Evolutionary conservation across 2,888 invertebrate genomes (phyloP), one percentile per base, ranked within the genome.

Genomic region (Harpagoxenus sublaevis): DNA sequence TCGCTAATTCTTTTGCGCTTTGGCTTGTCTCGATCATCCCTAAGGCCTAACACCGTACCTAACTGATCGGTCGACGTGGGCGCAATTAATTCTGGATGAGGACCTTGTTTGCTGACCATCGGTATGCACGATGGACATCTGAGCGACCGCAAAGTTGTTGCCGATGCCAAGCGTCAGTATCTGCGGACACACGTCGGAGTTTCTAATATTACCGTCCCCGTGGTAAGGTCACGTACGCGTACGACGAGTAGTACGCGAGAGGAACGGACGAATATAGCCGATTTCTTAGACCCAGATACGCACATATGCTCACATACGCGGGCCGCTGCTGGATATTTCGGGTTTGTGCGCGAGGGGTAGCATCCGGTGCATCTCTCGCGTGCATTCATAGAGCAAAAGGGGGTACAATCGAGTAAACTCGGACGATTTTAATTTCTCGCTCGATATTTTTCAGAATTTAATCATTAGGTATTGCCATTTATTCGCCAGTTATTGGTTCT

Each of bases 241-340:
- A 55, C 70, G 45, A 60, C 79, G 79, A 73, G 57, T 57, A 71
- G 73, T 73, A 81, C 79, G 74, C 79, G 74, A 70, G 60, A 83
- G 63, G 45, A 68, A 84, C 83, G 68, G 74, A 82, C 84, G 65
- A 83, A 83, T 83, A 83, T 83, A 84, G 75, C 66, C 42, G 84
- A 84, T 84, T 84, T 84, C 84, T 84, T 84, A 84, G 84, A 84
- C 84, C 84, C 84, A 74, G 84, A 84, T 84, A 83, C 74, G 60
- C 83, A 68, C 84, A 74, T 73, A 73, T 79, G 83, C 42, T 57
- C 65, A 55, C 65, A 55, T 84, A 57, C 57, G 71, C 83, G 48
- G 18, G 2, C 12, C 83, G 66, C 71, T 65, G 84, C 12, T 39
- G 60, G 84, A 66, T 84, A 84, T 84, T 84, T 84, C 83, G 83